phyloP scores from a whole-genome alignment of 2,113 vertebrate species.

The Chionodraco myersi region DNA sequence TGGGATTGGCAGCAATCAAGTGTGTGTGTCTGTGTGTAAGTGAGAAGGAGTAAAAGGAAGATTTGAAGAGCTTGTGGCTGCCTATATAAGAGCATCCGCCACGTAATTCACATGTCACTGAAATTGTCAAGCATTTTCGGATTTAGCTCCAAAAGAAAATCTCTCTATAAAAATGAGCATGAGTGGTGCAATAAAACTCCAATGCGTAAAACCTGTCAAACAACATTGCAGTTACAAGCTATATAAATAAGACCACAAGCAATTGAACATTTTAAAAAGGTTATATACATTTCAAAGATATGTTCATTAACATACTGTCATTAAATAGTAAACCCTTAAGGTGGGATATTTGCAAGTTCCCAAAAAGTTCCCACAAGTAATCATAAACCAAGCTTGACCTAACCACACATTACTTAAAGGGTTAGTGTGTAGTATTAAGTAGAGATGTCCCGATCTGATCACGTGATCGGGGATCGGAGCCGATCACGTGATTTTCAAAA shows the following conservation, averaged over 20 bases:
- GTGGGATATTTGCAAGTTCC: neutral
- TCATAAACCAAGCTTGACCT: neutral
- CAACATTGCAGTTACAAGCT: neutral
- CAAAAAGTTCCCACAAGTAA: no score
- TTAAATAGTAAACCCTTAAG: neutral
- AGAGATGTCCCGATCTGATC: no score
- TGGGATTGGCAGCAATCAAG: conserved; percentile 11
- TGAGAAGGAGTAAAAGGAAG: neutral
- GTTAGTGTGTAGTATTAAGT: no score
- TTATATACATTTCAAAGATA: neutral
- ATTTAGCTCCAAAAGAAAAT: neutral
- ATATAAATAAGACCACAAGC: neutral
- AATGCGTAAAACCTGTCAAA: neutral
- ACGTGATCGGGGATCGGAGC: no score
- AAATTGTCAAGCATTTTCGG: neutral
- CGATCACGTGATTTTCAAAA: no score
- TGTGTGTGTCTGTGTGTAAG: neutral
- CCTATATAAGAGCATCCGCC: neutral
- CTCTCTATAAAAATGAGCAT: neutral
- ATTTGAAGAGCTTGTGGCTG: neutral
- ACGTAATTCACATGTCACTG: neutral
- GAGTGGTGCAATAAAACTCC: neutral
- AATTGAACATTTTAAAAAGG: neutral
- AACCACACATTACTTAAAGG: no score
- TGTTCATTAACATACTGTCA: neutral